phyloP scores from a whole-genome alignment of 2,113 vertebrate species.

The Pipa parva region DNA sequence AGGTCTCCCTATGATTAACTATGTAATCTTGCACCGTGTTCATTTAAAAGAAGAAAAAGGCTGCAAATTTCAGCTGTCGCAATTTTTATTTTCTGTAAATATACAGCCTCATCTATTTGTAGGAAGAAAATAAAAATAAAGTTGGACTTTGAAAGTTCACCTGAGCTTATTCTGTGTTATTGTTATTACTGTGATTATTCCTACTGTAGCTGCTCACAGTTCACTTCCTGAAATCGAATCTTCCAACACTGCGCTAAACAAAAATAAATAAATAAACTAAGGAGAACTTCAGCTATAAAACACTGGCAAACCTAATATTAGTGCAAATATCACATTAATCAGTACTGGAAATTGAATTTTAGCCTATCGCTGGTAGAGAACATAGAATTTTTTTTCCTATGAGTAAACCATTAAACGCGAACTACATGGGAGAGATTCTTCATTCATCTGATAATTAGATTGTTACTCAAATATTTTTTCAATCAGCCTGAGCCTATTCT shows the following conservation, averaged over 20 bases:
- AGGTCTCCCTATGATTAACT: background rate
- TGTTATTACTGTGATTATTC: conserved; percentile 37
- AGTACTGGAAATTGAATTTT: conserved; percentile 52
- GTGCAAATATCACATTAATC: conserved; percentile 56
- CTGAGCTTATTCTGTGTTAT: conserved; percentile 49
- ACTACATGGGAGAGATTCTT: conserved; percentile 45
- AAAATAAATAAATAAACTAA: conserved; percentile 47
- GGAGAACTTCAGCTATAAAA: conserved; percentile 52
- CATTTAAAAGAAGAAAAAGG: background rate
- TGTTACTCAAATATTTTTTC: conserved; percentile 50
- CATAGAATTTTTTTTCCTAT: conserved; percentile 39
- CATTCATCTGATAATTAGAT: conserved; percentile 47
- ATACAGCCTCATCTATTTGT: conserved; percentile 20
- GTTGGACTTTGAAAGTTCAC: conserved; percentile 41
- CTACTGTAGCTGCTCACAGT: conserved; percentile 41
- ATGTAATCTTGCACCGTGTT: conserved; percentile 18
- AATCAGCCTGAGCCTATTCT: conserved; percentile 43
- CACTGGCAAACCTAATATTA: conserved; percentile 50
- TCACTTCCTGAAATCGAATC: conserved; percentile 56
- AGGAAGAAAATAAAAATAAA: conserved; percentile 47
- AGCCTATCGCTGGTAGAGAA: conserved; percentile 44
- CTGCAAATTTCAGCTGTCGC: conserved; percentile 5
- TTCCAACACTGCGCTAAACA: conserved; percentile 48
- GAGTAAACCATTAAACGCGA: conserved; percentile 47
- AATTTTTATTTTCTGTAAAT: conserved; percentile 12